Conservation (phyloP, 2,113 vertebrate species). For the Cephalopterus ornatus region DNA sequence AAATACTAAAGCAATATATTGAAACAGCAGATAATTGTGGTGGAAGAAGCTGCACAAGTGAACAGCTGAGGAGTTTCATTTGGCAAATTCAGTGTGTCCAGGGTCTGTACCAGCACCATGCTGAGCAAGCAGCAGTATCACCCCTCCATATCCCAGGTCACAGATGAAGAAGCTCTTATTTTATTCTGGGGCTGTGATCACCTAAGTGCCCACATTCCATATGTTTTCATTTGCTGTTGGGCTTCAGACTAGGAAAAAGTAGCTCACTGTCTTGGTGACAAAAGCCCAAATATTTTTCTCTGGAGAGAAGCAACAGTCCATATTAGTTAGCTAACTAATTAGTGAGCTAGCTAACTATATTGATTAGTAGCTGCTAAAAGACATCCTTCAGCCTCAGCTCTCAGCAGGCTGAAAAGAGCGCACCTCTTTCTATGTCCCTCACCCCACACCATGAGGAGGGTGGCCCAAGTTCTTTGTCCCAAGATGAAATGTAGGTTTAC, state of each 20-base stretch:
- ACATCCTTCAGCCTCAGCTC: background rate
- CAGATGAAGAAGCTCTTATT: background rate
- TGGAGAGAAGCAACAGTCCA: background rate
- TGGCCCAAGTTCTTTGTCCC: rapidly evolving
- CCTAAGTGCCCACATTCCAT: background rate
- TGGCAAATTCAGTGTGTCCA: background rate
- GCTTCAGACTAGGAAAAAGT: background rate
- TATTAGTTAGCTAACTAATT: background rate
- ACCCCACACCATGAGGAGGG: background rate
- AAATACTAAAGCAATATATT: background rate
- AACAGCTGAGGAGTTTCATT: background rate
- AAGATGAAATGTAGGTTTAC: background rate
- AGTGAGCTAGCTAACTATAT: background rate
- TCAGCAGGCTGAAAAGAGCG: background rate
- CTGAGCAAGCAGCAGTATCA: background rate
- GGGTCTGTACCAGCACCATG: background rate
- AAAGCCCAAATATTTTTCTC: background rate
- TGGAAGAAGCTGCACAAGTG: background rate
- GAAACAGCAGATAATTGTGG: background rate
- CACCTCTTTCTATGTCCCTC: background rate
- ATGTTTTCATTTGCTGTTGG: background rate
- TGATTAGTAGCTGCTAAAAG: background rate
- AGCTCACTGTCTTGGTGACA: background rate
- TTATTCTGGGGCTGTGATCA: background rate
- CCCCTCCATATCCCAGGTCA: background rate